Evolutionary conservation across 2,797 vertebrate genomes (phyloP).

Genomic region (Chelonia mydas): DNA sequence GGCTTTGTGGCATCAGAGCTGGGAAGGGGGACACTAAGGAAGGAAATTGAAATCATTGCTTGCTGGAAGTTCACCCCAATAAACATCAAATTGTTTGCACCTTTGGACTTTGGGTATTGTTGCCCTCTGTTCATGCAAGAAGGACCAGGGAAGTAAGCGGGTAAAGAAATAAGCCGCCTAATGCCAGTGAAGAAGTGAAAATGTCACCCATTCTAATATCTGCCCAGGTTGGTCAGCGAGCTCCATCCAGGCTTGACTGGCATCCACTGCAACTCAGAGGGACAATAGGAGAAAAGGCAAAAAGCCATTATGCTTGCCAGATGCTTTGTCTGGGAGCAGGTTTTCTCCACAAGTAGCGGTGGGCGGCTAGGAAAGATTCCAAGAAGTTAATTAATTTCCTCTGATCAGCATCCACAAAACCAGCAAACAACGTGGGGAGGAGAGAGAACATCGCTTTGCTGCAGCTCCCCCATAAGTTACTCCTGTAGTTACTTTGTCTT

Average conservation of each 20-base stretch:
- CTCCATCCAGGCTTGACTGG: neutral
- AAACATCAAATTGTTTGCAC: no score
- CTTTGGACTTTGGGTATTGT: no score
- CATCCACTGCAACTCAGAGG: neutral
- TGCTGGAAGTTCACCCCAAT: no score
- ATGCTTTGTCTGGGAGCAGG: neutral
- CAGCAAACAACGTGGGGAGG: neutral
- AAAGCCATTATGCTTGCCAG: accelerated
- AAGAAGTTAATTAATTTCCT: constrained; percentile 45
- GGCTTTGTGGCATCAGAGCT: no score
- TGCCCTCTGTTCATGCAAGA: no score
- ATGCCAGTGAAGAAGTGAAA: neutral
- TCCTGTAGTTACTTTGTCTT: constrained; percentile 60
- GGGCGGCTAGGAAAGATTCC: constrained; percentile 12
- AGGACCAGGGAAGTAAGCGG: no score
- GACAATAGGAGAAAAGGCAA: neutral
- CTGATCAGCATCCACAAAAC: neutral
- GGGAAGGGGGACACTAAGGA: no score
- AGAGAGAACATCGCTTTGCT: neutral
- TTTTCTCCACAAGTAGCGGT: neutral
- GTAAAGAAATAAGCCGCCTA: no score
- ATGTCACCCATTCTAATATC: neutral
- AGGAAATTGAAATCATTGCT: no score
- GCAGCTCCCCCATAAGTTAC: neutral
- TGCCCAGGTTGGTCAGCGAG: neutral